Conservation (phyloP, 2,888 invertebrate species). For the Hoplodrina blanda region DNA sequence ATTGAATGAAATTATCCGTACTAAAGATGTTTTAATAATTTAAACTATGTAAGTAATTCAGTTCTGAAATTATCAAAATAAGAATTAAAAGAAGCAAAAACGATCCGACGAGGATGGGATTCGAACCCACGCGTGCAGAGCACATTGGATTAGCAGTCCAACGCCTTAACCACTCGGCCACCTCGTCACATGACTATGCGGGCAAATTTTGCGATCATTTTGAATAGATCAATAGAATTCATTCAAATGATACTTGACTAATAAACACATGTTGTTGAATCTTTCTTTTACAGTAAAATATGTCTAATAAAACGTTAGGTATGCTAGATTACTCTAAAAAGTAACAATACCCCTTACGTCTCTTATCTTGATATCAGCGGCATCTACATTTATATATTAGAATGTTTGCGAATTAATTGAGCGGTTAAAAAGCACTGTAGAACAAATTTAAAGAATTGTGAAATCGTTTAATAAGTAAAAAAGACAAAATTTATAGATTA, state of each 20-base stretch:
- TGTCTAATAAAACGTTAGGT: not conserved
- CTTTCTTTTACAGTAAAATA: not conserved
- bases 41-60: not conserved
- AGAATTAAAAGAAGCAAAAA: conserved; percentile 61
- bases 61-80: not conserved
- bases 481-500: not conserved
- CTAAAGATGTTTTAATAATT: not conserved
- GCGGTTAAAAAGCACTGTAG: not conserved
- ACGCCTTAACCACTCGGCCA: conserved; percentile 97
- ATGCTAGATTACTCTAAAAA: not conserved
- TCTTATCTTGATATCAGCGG: conserved; percentile 21
- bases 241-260: not conserved
- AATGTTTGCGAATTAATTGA: not conserved
- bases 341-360: not conserved
- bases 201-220: conserved; percentile 70
- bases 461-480: not conserved
- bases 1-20: not conserved
- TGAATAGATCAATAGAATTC: conserved; percentile 9
- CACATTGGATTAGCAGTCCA: conserved; percentile 97
- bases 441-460: not conserved
- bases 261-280: not conserved
- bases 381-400: conserved; percentile 40
- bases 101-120: conserved; percentile 94
- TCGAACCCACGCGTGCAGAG: conserved; percentile 96
- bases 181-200: conserved; percentile 90